Evolutionary conservation across 2,888 invertebrate genomes (phyloP), one percentile per base, ranked within the genome.

Genomic region (Drosophila pegasa): DNA sequence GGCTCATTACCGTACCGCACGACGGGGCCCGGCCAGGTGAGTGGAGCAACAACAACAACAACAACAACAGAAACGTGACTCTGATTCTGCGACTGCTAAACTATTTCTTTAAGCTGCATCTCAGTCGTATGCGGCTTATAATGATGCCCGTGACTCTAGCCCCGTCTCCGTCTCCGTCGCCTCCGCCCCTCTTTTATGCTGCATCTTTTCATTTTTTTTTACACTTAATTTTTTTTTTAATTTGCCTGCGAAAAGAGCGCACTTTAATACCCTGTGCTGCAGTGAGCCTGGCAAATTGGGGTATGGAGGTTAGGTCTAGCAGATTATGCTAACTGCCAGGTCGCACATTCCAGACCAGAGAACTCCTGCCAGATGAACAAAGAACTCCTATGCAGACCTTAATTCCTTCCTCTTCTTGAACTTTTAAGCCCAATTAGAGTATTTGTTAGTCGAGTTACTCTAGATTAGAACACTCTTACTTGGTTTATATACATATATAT

Each of bases 221-320:
- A 54, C 55, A 71, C 69, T 83, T 83, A 71, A 88, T 88, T 64
- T 83, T 83, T 71, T 71, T 86, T 87, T 86, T 71, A 80, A 73
- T 86, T 73, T 67, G 31, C 20, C 14, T 25, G 37, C 14, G 14
- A n/a, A 27, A 7, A 12, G 12, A 16, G 10, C 16, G 40, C 5
- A 29, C 29, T 1, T 6, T 12, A 10, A 29, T 47, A 31, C 45
- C 27, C 43, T 43, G 2, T 16, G 43, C 9, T 0, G 0, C 4
- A n/a, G 2, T n/a, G 14, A n/a, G 9, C 9, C 9, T 25, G 25
- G 4, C 1, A n/a, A 9, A 43, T 25, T n/a, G 9, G 22, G n/a
- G 14, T 5, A 25, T n/a, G n/a, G n/a, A 25, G 25, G 9, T 6
- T 5, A 41, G 22, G 41, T 6, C 40, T 38, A 12, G 16, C 0